These are phyloP conservation scores for Ctenomys sociabilis DNA, from an alignment of 2,113 vertebrate genomes.

Conservation along the genomic window DNA sequence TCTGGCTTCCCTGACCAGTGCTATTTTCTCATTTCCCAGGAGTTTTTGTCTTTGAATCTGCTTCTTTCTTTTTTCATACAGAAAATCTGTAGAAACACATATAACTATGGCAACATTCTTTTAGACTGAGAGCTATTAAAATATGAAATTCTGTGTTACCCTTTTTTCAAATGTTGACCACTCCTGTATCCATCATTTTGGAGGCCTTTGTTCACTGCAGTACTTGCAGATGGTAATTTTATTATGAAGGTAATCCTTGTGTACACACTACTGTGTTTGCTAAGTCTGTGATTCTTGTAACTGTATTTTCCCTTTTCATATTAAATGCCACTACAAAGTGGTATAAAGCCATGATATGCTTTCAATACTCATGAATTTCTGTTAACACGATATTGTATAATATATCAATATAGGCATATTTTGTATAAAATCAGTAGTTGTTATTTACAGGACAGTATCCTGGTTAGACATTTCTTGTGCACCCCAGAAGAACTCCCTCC, in stretches of 20 bases:
- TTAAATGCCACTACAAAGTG: background rate
- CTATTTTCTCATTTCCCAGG: background rate
- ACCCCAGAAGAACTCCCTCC: background rate
- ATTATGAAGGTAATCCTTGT: background rate
- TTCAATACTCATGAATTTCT: background rate
- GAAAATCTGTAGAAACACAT: background rate
- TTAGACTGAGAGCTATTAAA: background rate
- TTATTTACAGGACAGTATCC: background rate
- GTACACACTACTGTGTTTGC: background rate
- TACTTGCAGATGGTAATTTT: background rate
- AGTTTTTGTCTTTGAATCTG: background rate
- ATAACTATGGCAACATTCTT: background rate
- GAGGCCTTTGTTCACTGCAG: background rate
- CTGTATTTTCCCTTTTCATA: background rate
- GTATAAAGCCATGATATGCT: background rate
- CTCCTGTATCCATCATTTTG: background rate
- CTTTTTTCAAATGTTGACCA: background rate
- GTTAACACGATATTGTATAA: background rate
- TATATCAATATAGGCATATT: background rate
- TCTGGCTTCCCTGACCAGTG: background rate
- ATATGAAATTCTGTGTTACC: background rate
- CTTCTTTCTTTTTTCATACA: background rate
- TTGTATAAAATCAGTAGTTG: background rate
- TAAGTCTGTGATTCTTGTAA: background rate
- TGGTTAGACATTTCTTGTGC: constrained; percentile 8